A percentile compares a stretch with the other conserved stretches of the same genome.
Conservation (phyloP, 2,888 invertebrate species). For the Autographa pulchrina region DNA sequence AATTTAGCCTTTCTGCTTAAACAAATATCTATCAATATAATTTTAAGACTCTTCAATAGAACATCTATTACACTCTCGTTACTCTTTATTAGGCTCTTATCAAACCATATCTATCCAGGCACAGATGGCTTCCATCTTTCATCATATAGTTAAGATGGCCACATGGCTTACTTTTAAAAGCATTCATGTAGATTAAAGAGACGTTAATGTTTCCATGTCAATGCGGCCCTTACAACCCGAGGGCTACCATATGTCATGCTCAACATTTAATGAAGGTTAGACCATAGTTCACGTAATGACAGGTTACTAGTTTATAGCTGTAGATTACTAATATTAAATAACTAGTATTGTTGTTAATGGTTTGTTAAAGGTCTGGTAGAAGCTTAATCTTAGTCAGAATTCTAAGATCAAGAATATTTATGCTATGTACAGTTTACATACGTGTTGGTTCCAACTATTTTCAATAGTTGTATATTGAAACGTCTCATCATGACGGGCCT, state of each 20-base stretch:
- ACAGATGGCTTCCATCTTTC: neutral
- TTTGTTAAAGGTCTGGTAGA: neutral
- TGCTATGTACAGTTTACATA: too few relatives aligned
- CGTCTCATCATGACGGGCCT: too few relatives aligned
- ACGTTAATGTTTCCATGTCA: neutral
- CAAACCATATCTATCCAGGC: neutral
- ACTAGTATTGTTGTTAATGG: neutral
- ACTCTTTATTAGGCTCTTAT: too few relatives aligned
- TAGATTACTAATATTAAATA: slow-evolving; percentile 11
- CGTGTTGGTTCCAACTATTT: too few relatives aligned
- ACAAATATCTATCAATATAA: too few relatives aligned
- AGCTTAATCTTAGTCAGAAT: neutral
- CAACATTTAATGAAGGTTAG: slow-evolving; percentile 33
- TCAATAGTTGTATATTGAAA: too few relatives aligned
- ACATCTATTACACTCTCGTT: too few relatives aligned
- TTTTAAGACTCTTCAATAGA: too few relatives aligned
- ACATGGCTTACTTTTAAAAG: neutral
- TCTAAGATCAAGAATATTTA: too few relatives aligned
- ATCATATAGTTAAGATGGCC: neutral
- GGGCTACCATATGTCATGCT: slow-evolving; percentile 5
- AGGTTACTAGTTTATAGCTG: slow-evolving; percentile 10
- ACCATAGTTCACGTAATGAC: neutral
- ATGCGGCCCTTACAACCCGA: neutral
- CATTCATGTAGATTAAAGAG: neutral
- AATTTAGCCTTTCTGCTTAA: too few relatives aligned